These are phyloP conservation scores for Pseudochirops corinnae DNA, from an alignment of 2,797 vertebrate genomes.

Conservation along the genomic window DNA sequence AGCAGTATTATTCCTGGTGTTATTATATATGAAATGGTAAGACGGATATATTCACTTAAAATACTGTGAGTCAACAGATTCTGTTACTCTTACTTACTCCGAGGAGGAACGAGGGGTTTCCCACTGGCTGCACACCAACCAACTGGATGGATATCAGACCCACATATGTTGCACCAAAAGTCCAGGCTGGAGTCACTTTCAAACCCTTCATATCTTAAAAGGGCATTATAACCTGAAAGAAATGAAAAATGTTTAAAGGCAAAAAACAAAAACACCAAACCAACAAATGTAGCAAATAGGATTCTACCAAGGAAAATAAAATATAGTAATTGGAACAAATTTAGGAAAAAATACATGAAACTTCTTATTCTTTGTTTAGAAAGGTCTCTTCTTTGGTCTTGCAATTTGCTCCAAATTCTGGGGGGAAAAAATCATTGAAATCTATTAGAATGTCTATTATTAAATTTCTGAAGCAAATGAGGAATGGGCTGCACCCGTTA, in stretches of 20 bases:
- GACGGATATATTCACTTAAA: not conserved
- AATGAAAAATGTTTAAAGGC: not conserved
- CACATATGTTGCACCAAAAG: slow-evolving; percentile 97
- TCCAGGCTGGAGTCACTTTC: slow-evolving; percentile 95
- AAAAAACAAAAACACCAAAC: not conserved
- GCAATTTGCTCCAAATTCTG: not conserved
- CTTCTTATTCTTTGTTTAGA: slow-evolving; percentile 18
- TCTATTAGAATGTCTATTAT: not conserved
- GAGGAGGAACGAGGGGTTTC: slow-evolving; percentile 97
- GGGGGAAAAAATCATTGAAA: not conserved
- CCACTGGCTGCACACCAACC: slow-evolving; percentile 98
- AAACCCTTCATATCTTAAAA: slow-evolving; percentile 98
- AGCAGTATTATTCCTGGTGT: not conserved
- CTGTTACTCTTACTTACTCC: slow-evolving; percentile 88
- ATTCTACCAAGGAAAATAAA: fast-evolving
- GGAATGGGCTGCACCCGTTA: not conserved
- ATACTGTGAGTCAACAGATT: not conserved
- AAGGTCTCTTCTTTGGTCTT: not conserved
- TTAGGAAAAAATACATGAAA: fast-evolving
- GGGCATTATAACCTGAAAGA: slow-evolving; percentile 93
- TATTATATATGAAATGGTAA: not conserved
- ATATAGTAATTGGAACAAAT: not conserved
- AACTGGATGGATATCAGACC: slow-evolving; percentile 96
- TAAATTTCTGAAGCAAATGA: not conserved
- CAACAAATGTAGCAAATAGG: not conserved